phyloP scores from a whole-genome alignment of 1,140 invertebrate species.

The Notospermus geniculatus region DNA sequence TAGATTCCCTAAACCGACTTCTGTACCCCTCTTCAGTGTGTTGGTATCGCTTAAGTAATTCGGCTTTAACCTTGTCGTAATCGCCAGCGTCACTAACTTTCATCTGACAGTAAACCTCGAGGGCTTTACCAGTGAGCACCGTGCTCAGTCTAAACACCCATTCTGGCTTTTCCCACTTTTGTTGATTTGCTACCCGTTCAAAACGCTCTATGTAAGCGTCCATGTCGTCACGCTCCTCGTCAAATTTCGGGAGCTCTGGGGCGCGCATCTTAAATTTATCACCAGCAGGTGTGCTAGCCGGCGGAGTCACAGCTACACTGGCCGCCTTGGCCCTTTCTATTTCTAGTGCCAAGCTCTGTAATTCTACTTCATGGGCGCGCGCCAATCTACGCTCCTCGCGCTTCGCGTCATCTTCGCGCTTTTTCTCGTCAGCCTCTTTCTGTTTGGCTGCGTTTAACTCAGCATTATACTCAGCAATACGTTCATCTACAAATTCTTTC shows the following conservation, averaged over 20 bases:
- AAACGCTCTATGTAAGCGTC: conserved; percentile 13
- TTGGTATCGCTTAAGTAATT: conserved; percentile 24
- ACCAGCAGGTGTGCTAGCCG: background rate
- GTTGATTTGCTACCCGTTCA: conserved; percentile 17
- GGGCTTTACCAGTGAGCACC: conserved; percentile 21
- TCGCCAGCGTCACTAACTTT: conserved; percentile 17
- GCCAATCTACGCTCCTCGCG: no score
- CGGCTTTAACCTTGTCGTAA: conserved; percentile 25
- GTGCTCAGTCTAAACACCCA: conserved; percentile 22
- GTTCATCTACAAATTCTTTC: no score
- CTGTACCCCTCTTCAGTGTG: conserved; percentile 4
- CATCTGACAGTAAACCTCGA: conserved; percentile 25
- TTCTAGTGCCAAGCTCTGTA: no score
- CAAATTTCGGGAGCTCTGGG: conserved; percentile 17
- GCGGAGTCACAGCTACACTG: no score
- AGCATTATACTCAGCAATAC: no score
- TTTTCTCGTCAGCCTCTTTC: no score
- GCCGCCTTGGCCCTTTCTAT: no score
- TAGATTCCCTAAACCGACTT: conserved; percentile 18
- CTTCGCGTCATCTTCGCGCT: no score
- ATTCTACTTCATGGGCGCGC: no score
- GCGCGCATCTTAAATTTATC: background rate
- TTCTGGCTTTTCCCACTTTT: conserved; percentile 15
- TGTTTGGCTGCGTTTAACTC: no score
- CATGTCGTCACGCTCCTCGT: conserved; percentile 26